Base-by-base conservation (phyloP, 2,113 vertebrate genomes). In the Notarius lentiginosus region DNA sequence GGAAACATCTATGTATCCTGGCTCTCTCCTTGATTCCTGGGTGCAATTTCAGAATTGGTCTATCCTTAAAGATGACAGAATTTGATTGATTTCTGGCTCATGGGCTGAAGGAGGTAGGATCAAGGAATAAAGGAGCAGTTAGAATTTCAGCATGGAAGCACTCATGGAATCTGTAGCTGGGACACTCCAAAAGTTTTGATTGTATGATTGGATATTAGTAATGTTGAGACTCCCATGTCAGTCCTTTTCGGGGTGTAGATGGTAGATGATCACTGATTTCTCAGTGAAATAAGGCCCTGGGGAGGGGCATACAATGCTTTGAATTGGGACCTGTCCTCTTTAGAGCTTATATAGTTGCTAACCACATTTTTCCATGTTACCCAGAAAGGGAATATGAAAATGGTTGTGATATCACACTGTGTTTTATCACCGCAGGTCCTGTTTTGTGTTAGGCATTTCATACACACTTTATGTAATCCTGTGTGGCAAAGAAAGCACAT, bases 401-500 rank as follows among this genome's bases (percentile, higher is more conserved):
- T 72, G 60, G 68, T 83, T 83, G 83, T 86, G 86, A 87, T 24
- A 86, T 80, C 81, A 79, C 55, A 73, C 84, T 85, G 34, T 87
- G 41, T 80, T 83, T 83, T 55, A 65, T 58, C 65, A 60, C 55
- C 34, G 49, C 79, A 79, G 82, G 84, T 83, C 79, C 79, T 89
- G 60, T 87, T 87, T 79, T 87, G 49, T 84, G 53, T 82, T 79
- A 22, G 66, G 61, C 76, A 87, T 55, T 91, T 91, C 85, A 22
- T 27, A 61, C 79, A 84, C 87, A 87, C 86, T 89, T 47, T 81
- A 84, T 66, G 84, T 87, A 68, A 77, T 72, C 56, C 75, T 90
- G 88, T 87, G 89, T 89, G 91, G 89, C 63, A 80, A 90, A 93
- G 73, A 86, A 91, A 91, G 91, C 91, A 91, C 86, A 90, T 89